Percentiles rank a stretch among this genome's conserved stretches.
These are phyloP conservation scores for Paramisgurnus dabryanus DNA, from an alignment of 2,113 vertebrate species.

Conservation along the genomic window DNA sequence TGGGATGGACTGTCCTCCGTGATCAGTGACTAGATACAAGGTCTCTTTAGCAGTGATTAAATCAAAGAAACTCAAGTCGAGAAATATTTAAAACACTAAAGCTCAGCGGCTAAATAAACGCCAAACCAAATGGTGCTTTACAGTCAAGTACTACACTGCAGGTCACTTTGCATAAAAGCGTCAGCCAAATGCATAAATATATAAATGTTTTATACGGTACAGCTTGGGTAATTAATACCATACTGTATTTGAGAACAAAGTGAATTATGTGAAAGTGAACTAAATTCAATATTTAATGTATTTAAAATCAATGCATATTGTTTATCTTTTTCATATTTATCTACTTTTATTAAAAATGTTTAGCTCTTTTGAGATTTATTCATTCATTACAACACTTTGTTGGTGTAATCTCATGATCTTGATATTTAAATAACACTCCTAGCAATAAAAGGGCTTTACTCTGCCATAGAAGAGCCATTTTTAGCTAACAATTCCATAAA, in stretches of 20 bases:
- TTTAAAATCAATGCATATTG: conserved; percentile 26
- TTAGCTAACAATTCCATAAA: no score
- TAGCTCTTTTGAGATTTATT: no score
- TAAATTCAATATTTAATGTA: conserved; percentile 24
- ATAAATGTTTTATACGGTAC: not conserved
- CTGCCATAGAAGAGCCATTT: no score
- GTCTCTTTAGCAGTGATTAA: conserved; percentile 15
- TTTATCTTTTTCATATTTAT: conserved; percentile 33
- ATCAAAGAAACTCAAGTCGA: conserved; percentile 6
- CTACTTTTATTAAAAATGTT: not conserved
- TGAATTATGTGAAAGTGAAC: not conserved
- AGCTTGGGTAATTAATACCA: not conserved
- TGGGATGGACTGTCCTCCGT: conserved; percentile 39
- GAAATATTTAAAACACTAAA: not conserved
- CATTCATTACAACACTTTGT: no score
- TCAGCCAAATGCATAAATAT: no score
- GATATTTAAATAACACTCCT: no score
- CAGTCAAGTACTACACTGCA: not conserved
- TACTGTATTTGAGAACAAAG: not conserved
- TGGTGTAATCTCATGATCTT: no score
- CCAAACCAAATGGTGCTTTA: not conserved
- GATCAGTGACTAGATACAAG: conserved; percentile 16
- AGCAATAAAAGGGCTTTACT: no score
- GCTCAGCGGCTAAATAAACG: not conserved
- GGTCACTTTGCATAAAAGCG: no score